These are phyloP conservation scores for Monodelphis domestica DNA, from an alignment of 2,797 vertebrate species.

Conservation along the genomic window DNA sequence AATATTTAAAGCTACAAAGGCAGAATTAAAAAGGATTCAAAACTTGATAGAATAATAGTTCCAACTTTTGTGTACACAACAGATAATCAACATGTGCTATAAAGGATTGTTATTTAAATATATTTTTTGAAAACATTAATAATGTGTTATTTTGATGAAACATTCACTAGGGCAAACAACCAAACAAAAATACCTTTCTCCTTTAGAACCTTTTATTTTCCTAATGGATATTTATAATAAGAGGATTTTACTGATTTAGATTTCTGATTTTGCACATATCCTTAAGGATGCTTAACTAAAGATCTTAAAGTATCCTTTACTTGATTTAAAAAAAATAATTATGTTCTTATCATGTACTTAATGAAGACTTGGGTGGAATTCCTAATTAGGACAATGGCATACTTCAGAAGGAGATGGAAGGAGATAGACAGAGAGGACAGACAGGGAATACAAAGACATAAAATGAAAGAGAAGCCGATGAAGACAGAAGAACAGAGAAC, in stretches of 20 bases:
- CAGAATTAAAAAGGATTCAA: slow-evolving; percentile 35
- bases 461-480: not conserved
- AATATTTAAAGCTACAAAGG: slow-evolving; percentile 21
- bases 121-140: slow-evolving; percentile 18
- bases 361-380: not conserved
- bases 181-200: slow-evolving; percentile 4
- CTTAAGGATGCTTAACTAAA: not conserved
- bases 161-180: not conserved
- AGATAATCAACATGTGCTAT: slow-evolving; percentile 7
- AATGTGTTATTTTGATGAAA: not conserved
- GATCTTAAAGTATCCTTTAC: not conserved
- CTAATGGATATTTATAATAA: not conserved
- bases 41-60: slow-evolving; percentile 48
- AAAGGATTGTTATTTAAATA: slow-evolving; percentile 51
- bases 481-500: not conserved
- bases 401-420: not conserved
- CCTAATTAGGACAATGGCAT: not conserved
- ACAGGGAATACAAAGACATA: not conserved
- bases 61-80: slow-evolving; percentile 33
- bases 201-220: not conserved
- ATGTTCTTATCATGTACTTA: not conserved
- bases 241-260: slow-evolving; percentile 13
- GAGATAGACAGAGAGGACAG: not conserved
- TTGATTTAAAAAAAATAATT: not conserved
- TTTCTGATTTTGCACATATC: slow-evolving; percentile 15